Conservation (phyloP, 2,113 vertebrate genomes). For the Xenotilapia flavipinnis region DNA sequence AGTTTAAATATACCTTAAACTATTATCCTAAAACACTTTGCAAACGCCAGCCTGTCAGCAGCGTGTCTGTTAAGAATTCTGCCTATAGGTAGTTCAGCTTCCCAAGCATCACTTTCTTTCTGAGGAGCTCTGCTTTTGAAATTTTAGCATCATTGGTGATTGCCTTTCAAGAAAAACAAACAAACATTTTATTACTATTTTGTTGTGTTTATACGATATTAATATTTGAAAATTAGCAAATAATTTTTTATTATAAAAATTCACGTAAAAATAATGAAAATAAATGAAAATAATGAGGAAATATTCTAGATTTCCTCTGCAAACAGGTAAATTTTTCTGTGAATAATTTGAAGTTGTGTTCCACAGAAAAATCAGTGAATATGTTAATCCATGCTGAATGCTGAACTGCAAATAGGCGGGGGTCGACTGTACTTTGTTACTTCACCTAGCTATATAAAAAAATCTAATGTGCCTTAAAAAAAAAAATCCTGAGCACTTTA, state of each 20-base stretch:
- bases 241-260: neutral
- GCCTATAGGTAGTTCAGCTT: fast-evolving
- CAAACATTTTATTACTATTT: neutral
- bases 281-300: neutral
- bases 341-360: neutral
- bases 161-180: neutral
- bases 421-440: neutral
- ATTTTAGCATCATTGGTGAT: neutral
- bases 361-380: neutral
- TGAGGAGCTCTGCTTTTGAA: fast-evolving
- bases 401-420: neutral
- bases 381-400: neutral
- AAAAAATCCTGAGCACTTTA: neutral
- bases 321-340: neutral
- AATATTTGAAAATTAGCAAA: neutral
- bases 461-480: neutral
- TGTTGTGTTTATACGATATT: neutral
- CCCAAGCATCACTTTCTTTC: neutral
- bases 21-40: neutral
- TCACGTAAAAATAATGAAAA: neutral
- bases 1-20: neutral
- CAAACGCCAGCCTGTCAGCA: neutral
- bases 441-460: neutral
- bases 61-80: neutral
- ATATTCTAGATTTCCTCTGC: neutral